A percentile compares a stretch with the other conserved stretches of the same genome.
Conservation (phyloP, 2,888 invertebrate genomes). For the Chorisops tibialis region DNA sequence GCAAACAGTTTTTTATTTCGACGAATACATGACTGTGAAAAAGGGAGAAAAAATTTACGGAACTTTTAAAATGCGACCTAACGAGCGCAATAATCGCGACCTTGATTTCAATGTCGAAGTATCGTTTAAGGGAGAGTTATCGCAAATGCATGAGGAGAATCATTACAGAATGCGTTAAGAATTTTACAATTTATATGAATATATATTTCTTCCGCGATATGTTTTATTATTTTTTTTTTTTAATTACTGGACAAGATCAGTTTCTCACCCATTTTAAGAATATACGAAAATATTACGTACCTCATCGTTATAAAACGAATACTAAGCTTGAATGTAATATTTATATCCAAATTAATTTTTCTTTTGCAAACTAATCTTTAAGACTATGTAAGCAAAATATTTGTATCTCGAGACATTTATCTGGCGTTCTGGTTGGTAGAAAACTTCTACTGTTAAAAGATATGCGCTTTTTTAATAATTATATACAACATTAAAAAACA, state of each 20-base stretch:
- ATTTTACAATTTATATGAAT: neutral
- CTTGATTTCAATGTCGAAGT: constrained; percentile 93
- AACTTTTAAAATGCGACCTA: constrained; percentile 90
- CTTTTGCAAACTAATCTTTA: neutral
- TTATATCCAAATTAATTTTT: neutral
- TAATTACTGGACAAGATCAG: neutral
- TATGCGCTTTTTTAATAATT: constrained; percentile 2
- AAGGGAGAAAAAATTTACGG: constrained; percentile 92
- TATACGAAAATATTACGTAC: no score
- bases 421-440: neutral
- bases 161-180: constrained; percentile 86
- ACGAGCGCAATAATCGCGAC: constrained; percentile 94
- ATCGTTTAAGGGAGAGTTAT: constrained; percentile 86
- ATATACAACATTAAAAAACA: neutral
- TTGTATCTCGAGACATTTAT: constrained; percentile 1
- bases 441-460: constrained; percentile 5
- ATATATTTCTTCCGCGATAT: neutral
- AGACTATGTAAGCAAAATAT: neutral
- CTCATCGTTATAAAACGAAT: no score
- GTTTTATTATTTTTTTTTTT: neutral
- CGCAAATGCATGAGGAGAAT: constrained; percentile 80
- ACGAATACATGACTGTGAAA: constrained; percentile 94
- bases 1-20: constrained; percentile 91
- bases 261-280: no score
- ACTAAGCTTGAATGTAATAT: no score